Conservation (phyloP, 2,797 vertebrate genomes). For the Bradypodion ventrale region DNA sequence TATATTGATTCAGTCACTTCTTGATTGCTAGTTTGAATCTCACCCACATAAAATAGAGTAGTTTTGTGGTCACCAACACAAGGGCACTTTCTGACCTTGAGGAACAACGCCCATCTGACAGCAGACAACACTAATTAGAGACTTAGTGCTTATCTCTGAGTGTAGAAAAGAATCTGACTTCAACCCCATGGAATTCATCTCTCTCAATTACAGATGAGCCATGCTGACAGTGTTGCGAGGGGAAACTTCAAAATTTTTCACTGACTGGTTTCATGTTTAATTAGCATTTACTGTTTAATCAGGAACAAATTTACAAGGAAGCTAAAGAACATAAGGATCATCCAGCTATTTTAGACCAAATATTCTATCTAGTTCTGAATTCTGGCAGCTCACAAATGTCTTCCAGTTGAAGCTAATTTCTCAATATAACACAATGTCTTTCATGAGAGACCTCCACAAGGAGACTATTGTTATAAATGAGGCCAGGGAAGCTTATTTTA, state of each 20-base stretch:
- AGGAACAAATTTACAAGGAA: conserved; percentile 2
- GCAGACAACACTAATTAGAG: conserved; percentile 17
- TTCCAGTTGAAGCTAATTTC: background rate
- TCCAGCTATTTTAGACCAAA: background rate
- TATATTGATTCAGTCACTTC: conserved; percentile 1
- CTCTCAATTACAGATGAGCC: background rate
- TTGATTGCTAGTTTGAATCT: conserved; percentile 6
- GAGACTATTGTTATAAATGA: background rate
- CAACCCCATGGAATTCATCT: background rate
- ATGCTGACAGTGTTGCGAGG: background rate
- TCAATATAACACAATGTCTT: background rate
- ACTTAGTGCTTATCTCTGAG: conserved; percentile 6
- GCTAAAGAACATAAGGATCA: background rate
- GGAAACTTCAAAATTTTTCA: conserved; percentile 13
- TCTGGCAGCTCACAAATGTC: background rate
- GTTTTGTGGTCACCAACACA: background rate
- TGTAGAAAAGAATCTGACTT: background rate
- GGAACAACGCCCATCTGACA: fast-evolving
- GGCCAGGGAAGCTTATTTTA: background rate
- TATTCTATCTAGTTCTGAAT: background rate
- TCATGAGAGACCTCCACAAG: background rate
- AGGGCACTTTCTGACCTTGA: background rate
- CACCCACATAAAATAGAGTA: fast-evolving
- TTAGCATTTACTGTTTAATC: background rate
- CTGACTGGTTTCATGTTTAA: background rate